A percentile compares a stretch with the other conserved stretches of the same genome.
These are phyloP conservation scores for Malurus elegans DNA, from an alignment of 2,113 vertebrate species.

Conservation along the genomic window DNA sequence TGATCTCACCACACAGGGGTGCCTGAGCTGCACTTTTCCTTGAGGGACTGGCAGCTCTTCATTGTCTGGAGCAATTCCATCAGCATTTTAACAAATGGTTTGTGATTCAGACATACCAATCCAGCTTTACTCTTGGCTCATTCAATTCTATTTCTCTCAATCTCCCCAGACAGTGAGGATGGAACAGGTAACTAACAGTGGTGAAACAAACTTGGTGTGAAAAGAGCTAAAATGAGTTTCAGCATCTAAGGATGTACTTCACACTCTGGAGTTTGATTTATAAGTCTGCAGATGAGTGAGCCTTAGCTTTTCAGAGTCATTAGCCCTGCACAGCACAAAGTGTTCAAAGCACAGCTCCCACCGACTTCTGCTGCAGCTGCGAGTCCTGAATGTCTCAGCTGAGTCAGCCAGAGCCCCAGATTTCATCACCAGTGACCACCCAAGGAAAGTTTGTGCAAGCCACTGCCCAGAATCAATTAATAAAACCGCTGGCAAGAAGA, in stretches of 20 bases:
- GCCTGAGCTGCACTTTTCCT: neutral
- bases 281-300: neutral
- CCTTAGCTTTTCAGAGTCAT: neutral
- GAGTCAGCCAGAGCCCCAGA: neutral
- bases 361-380: constrained; percentile 35
- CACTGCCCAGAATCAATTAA: neutral
- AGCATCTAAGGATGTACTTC: neutral
- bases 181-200: neutral
- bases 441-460: neutral
- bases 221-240: neutral
- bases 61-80: neutral
- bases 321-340: neutral
- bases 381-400: constrained; percentile 5
- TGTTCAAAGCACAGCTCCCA: neutral
- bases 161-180: neutral
- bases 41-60: neutral
- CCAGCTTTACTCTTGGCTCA: neutral
- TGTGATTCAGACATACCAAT: neutral
- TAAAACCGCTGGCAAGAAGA: neutral
- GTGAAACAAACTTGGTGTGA: neutral
- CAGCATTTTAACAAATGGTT: neutral
- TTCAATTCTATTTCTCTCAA: neutral
- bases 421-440: constrained; percentile 30
- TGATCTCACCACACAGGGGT: neutral
- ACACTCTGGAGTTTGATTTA: neutral